phyloP scores from a whole-genome alignment of 2,888 invertebrate genomes.

The Acleris laterana region DNA sequence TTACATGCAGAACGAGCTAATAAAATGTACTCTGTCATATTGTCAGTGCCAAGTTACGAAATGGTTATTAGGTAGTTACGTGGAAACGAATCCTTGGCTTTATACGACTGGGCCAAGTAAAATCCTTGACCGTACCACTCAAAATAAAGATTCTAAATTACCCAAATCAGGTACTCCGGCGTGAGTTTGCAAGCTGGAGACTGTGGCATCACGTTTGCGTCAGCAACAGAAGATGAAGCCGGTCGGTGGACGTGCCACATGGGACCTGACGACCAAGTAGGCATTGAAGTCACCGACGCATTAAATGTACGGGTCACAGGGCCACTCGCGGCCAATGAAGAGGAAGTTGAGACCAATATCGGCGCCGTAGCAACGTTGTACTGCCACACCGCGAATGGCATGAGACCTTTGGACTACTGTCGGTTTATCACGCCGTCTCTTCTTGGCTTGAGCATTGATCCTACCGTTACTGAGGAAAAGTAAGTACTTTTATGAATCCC shows the following conservation, averaged over 20 bases:
- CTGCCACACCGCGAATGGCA: conserved; percentile 72
- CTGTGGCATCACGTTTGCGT: conserved; percentile 72
- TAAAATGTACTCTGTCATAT: too few species aligned
- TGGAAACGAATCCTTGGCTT: too few species aligned
- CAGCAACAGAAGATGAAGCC: conserved; percentile 56
- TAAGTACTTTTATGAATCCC: conserved; percentile 51
- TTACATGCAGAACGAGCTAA: too few species aligned
- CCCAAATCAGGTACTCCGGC: conserved; percentile 65
- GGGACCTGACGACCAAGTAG: conserved; percentile 63
- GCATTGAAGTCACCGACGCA: conserved; percentile 63
- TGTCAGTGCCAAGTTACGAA: too few species aligned
- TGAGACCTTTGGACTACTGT: conserved; percentile 74
- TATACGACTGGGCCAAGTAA: too few species aligned
- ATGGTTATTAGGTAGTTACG: too few species aligned
- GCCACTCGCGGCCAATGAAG: conserved; percentile 64
- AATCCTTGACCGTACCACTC: too few species aligned
- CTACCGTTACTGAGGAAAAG: conserved; percentile 64
- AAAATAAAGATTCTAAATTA: too few species aligned
- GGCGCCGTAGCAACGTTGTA: conserved; percentile 60
- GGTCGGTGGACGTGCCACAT: conserved; percentile 80
- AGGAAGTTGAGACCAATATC: conserved; percentile 47
- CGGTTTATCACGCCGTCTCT: conserved; percentile 70
- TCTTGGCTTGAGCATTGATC: conserved; percentile 71
- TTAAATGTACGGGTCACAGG: conserved; percentile 73
- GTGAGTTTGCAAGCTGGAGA: conserved; percentile 70